These are phyloP conservation scores for Eufriesea mexicana DNA, from an alignment of 1,140 invertebrate species.

Conservation along the genomic window DNA sequence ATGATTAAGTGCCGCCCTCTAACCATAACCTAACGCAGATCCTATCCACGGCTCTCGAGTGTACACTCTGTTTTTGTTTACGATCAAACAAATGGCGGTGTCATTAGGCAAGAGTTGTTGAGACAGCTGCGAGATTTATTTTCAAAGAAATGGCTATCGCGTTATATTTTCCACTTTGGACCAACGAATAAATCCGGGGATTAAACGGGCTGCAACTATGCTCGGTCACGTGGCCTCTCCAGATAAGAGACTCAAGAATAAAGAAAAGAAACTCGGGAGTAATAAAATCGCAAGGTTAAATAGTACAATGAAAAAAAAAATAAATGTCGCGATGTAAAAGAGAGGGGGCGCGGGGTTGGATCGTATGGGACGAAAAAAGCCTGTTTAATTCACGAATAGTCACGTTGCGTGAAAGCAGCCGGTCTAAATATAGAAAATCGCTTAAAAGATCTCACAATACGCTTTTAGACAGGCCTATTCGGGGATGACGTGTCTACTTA, in stretches of 20 bases:
- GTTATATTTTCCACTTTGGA: constrained; percentile 3
- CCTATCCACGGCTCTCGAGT: neutral
- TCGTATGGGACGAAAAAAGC: neutral
- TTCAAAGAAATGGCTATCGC: neutral
- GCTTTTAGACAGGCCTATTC: neutral
- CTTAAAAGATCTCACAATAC: neutral
- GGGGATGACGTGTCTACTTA: neutral
- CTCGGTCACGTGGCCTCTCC: neutral
- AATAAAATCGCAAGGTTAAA: neutral
- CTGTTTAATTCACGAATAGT: neutral
- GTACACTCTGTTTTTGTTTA: constrained; percentile 22
- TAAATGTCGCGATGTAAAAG: neutral
- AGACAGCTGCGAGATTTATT: constrained; percentile 35
- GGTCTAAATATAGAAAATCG: constrained; percentile 27
- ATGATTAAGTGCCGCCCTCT: neutral
- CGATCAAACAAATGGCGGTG: neutral
- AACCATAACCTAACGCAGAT: neutral
- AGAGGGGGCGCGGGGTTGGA: neutral
- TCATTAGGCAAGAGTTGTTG: constrained; percentile 1
- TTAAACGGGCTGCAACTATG: neutral
- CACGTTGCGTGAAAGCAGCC: neutral
- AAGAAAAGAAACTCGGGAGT: neutral
- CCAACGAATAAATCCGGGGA: constrained; percentile 18
- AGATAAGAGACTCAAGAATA: neutral
- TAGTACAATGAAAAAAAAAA: no score